Percentiles rank a stretch among this genome's conserved stretches.
These are phyloP conservation scores for Ctenosaura bakeri DNA, from an alignment of 2,797 vertebrate genomes.

Conservation along the genomic window DNA sequence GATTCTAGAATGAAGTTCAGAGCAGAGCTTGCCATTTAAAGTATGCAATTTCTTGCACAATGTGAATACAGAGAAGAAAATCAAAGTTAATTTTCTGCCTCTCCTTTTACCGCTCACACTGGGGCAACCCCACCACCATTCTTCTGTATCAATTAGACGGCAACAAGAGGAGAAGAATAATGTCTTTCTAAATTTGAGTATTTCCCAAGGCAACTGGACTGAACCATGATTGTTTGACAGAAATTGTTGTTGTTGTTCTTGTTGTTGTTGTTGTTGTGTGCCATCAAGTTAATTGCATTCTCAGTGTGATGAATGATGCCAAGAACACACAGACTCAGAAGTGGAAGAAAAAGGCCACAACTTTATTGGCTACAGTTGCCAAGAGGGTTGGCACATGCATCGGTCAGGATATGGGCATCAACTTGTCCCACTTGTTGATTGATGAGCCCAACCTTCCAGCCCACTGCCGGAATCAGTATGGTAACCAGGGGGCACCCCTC, in stretches of 20 bases:
- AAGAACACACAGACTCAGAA: too few species aligned
- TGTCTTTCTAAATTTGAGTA: not conserved
- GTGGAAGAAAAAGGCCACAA: too few species aligned
- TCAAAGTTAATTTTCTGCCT: not conserved
- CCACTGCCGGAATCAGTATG: too few species aligned
- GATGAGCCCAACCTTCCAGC: too few species aligned
- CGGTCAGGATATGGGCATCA: too few species aligned
- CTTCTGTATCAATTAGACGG: not conserved
- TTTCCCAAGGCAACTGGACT: not conserved
- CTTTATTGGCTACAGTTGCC: too few species aligned
- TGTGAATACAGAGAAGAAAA: not conserved
- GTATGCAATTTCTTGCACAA: not conserved
- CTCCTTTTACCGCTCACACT: not conserved
- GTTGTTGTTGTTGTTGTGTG: too few species aligned
- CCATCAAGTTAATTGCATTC: too few species aligned
- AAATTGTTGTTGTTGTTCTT: not conserved
- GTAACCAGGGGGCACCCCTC: too few species aligned
- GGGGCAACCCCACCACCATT: not conserved
- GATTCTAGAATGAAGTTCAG: not conserved
- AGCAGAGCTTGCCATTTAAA: not conserved
- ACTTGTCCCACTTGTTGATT: too few species aligned
- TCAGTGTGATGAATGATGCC: too few species aligned
- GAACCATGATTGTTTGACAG: conserved; percentile 21
- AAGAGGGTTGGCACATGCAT: too few species aligned
- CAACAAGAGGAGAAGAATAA: not conserved